Base-by-base conservation (phyloP, 2,797 vertebrate species). In the Aquila chrysaetos region DNA sequence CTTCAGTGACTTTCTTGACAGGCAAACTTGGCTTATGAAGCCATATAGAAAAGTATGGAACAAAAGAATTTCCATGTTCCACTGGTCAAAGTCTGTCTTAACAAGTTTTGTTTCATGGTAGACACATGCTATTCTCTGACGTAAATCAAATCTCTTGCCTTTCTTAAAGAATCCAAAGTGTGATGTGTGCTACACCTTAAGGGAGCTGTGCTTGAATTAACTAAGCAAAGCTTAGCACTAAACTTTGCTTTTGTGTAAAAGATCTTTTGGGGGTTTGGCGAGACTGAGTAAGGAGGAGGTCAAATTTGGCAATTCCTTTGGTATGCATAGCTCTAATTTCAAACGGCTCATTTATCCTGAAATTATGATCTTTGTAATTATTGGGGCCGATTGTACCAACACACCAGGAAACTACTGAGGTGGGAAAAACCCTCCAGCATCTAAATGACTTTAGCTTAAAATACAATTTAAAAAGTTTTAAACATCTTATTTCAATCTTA, bases 361-460 rank as follows among this genome's bases (percentile, higher is more conserved):
- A 92, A 92, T 91, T 91, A 86, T 90, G 88, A 83, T 79, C 83
- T 95, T 91, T 96, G 85, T 83, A 95, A 96, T 94, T 87, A 84
- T 77, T 73, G 64, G 49, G n/a, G 31, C 79, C 84, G 94, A 76
- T 64, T 82, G 63, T 57, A 92, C 77, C 39, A 84, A 73, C 87
- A 79, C 90, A 91, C 75, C 49, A 59, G 92, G 76, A 86, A 87
- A 94, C 91, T 97, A 95, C 78, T 92, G 91, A 73, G 69, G 92
- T 92, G 85, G 77, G 51, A 93, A 96, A 89, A 86, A 1, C 24
- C 85, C 57, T 94, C 65, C 59, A 91, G 94, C 56, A 67, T 17
- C 56, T 76, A 41, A 90, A 85, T 11, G 48, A 54, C 48, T 91
- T 88, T 8, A 59, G 54, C 72, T 65, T 70, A 92, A 93, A 96